Conservation (phyloP, 2,797 vertebrate species). For the Coilia nasus region DNA sequence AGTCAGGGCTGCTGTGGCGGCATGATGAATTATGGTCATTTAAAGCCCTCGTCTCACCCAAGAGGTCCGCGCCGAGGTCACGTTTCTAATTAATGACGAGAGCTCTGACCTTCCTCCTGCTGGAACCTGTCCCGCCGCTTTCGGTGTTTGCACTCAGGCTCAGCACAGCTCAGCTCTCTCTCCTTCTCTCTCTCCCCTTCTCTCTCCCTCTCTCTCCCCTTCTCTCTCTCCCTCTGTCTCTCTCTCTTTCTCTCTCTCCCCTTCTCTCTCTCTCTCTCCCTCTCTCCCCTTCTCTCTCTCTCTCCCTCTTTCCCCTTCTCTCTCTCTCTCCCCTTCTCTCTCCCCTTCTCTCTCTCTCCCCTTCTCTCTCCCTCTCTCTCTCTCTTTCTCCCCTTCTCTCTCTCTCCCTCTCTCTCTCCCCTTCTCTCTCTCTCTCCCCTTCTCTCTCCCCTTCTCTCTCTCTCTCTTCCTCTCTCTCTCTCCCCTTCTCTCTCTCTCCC, state of each 20-base stretch:
- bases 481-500: too few relatives aligned
- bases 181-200: not conserved
- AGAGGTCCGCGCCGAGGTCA: conserved; percentile 40
- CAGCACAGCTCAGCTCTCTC: not conserved
- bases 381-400: too few relatives aligned
- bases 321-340: too few relatives aligned
- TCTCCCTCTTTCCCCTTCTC: not conserved
- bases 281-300: not conserved
- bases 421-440: too few relatives aligned
- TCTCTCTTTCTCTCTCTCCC: not conserved
- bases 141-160: conserved; percentile 15
- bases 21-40: conserved; percentile 49
- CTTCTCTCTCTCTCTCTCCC: not conserved
- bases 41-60: conserved; percentile 31
- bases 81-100: conserved; percentile 44
- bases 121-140: conserved; percentile 31
- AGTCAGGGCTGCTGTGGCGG: conserved; percentile 15
- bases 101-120: conserved; percentile 33
- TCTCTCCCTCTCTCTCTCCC: too few relatives aligned
- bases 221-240: not conserved
- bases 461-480: too few relatives aligned
- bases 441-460: too few relatives aligned
- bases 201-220: not conserved
- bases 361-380: too few relatives aligned
- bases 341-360: too few relatives aligned